These are phyloP conservation scores for Aricia agestis DNA, from an alignment of 1,140 invertebrate species.

Conservation along the genomic window DNA sequence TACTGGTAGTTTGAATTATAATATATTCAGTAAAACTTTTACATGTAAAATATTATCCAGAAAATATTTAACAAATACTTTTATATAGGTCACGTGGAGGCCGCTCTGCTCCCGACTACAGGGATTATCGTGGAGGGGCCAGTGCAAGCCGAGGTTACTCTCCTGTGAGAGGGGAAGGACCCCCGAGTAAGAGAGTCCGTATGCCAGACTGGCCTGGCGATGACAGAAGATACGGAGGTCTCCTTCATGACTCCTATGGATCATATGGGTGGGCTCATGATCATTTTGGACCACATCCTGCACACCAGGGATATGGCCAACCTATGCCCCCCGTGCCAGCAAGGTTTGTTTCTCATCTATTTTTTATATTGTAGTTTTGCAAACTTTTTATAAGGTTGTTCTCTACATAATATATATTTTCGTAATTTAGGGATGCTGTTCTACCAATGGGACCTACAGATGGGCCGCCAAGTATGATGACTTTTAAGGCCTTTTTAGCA, in stretches of 20 bases:
- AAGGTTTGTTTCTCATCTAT: conserved; percentile 43
- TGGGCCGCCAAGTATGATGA: conserved; percentile 95
- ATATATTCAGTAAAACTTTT: too few relatives aligned
- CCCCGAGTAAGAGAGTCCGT: conserved; percentile 87
- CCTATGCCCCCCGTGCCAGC: conserved; percentile 70
- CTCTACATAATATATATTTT: background rate
- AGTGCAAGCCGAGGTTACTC: conserved; percentile 81
- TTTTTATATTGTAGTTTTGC: background rate
- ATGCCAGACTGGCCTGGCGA: conserved; percentile 81
- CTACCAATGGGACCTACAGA: conserved; percentile 72
- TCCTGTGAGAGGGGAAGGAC: conserved; percentile 85
- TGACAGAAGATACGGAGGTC: conserved; percentile 68
- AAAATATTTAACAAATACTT: background rate
- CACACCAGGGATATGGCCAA: conserved; percentile 71
- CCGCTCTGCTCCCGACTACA: conserved; percentile 80
- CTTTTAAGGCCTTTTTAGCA: conserved; percentile 96
- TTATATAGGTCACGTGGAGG: conserved; percentile 61
- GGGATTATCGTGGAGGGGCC: conserved; percentile 81
- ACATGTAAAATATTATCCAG: too few relatives aligned
- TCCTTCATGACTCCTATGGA: conserved; percentile 71
- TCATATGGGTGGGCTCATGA: conserved; percentile 75
- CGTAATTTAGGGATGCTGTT: conserved; percentile 59
- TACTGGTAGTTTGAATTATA: too few relatives aligned
- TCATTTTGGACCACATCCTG: conserved; percentile 69
- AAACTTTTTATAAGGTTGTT: background rate